Evolutionary conservation across 2,113 vertebrate genomes (phyloP).

Genomic region (Phaethon lepturus): DNA sequence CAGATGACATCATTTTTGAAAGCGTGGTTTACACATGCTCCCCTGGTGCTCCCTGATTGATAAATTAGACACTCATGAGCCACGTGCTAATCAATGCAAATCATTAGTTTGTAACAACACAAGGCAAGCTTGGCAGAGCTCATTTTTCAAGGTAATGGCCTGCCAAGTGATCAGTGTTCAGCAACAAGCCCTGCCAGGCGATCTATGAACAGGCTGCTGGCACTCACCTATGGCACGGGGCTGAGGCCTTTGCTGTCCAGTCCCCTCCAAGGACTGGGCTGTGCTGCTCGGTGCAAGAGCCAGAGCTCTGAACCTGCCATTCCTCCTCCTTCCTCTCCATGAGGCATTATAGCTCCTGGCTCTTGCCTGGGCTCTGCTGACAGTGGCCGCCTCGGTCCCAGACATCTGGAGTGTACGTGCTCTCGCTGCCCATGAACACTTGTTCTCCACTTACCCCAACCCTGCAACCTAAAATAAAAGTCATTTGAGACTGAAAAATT

Average conservation of each 20-base stretch:
- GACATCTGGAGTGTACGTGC: rapidly evolving
- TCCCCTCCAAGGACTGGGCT: not conserved
- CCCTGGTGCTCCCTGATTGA: slow-evolving; percentile 64
- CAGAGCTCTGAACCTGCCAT: not conserved
- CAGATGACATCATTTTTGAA: slow-evolving; percentile 72
- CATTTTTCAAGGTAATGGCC: slow-evolving; percentile 75
- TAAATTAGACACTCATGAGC: slow-evolving; percentile 72
- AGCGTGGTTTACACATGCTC: slow-evolving; percentile 48
- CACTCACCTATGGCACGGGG: not conserved
- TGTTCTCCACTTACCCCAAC: not conserved
- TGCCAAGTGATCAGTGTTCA: slow-evolving; percentile 55
- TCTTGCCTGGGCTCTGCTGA: not conserved
- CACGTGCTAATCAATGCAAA: slow-evolving; percentile 74
- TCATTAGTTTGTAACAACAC: slow-evolving; percentile 74
- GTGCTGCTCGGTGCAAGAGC: not conserved
- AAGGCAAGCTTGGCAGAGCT: slow-evolving; percentile 56
- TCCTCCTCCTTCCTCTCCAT: not conserved
- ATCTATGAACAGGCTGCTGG: slow-evolving; percentile 27
- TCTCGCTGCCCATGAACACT: not conserved
- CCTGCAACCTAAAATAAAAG: not conserved
- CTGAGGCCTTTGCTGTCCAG: not conserved
- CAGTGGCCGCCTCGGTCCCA: not conserved
- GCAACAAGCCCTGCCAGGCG: slow-evolving; percentile 13
- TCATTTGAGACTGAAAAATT: not conserved
- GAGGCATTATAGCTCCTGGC: not conserved